Evolutionary conservation across 64 coral and sea anemone genomes (phyloP).

Genomic region (Catalaphyllia jardinei): DNA sequence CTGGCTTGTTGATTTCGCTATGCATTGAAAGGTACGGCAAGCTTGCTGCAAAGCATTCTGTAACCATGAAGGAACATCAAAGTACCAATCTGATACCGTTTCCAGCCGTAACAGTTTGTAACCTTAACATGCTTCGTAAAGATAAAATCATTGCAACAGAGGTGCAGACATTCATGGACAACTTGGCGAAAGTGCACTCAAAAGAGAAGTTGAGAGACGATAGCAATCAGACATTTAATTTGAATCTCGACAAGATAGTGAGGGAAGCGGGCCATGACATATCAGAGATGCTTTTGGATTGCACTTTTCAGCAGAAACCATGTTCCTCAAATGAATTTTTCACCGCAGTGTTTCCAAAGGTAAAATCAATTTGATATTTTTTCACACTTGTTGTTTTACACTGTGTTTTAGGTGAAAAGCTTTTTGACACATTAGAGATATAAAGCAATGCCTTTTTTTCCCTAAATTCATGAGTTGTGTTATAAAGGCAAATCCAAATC

Average conservation of each 20-base stretch:
- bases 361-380: not conserved
- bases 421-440: too few species aligned
- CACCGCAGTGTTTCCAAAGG: not conserved
- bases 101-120: constrained; percentile 47
- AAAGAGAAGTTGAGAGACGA: not conserved
- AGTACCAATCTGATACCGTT: not conserved
- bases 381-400: too few species aligned
- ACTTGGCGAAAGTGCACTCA: not conserved
- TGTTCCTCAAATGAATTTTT: constrained; percentile 16
- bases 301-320: not conserved
- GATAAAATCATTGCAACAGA: constrained; percentile 30
- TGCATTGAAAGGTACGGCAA: not conserved
- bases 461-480: too few species aligned
- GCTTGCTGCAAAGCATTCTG: not conserved
- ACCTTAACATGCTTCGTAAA: constrained; percentile 44
- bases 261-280: constrained; percentile 9
- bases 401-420: too few species aligned
- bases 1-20: not conserved
- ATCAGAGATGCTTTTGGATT: constrained; percentile 8
- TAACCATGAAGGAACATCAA: not conserved
- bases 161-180: constrained; percentile 32
- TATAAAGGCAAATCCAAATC: too few species aligned
- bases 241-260: constrained; percentile 34
- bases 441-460: too few species aligned
- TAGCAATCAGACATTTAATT: not conserved